Percentiles rank a stretch among this genome's conserved stretches.
phyloP scores from a whole-genome alignment of 2,888 invertebrate species.

The Drosophila sordidula region DNA sequence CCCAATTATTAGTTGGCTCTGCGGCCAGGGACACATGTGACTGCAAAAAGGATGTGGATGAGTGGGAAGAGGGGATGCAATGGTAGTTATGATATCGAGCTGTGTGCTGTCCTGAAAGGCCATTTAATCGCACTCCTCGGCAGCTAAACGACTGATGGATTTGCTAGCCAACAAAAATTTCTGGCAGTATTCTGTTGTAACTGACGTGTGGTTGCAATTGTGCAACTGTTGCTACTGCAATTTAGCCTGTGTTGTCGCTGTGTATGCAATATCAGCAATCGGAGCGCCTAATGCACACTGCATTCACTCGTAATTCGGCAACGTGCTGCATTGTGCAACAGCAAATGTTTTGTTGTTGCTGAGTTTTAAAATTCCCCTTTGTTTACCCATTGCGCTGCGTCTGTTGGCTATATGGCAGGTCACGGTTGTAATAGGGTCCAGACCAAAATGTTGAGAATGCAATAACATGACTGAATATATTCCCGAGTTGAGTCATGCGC shows the following conservation, averaged over 20 bases:
- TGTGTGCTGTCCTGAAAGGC: constrained; percentile 2
- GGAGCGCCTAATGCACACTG: constrained; percentile 8
- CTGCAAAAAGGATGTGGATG: not conserved
- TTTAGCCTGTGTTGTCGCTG: constrained; percentile 10
- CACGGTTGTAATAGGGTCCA: not conserved
- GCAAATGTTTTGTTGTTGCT: not conserved
- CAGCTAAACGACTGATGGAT: constrained; percentile 13
- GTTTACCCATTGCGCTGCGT: not conserved
- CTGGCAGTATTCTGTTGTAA: constrained; percentile 12
- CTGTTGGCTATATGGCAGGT: not conserved
- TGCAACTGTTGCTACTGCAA: constrained; percentile 14
- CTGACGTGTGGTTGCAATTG: not conserved
- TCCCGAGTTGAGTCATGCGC: no score
- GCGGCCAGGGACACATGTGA: constrained; percentile 1
- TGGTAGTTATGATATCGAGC: not conserved
- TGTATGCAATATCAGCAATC: constrained; percentile 1
- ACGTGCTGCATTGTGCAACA: not conserved
- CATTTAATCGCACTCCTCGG: constrained; percentile 14
- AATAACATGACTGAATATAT: not conserved
- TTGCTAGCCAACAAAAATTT: not conserved
- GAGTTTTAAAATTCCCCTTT: not conserved
- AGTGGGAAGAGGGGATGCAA: not conserved
- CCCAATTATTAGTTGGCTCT: constrained; percentile 36
- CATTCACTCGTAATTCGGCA: constrained; percentile 9
- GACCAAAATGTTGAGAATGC: not conserved